Base-by-base conservation (phyloP, 2,113 vertebrate species). In the Pteropus alecto region DNA sequence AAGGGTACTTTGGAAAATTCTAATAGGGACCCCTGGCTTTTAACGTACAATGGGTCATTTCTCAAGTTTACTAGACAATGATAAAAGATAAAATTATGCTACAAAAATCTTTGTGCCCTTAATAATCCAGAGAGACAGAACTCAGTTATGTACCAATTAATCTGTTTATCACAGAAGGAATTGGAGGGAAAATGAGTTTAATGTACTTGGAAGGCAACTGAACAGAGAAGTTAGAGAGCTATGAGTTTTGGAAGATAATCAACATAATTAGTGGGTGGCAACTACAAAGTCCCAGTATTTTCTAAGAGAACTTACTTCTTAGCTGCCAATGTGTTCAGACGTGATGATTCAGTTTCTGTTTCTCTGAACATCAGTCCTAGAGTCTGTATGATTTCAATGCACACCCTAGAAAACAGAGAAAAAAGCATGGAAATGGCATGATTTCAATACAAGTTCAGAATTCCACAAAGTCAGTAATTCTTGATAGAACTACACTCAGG, bases 331-430 rank as follows among this genome's bases (percentile, higher is more conserved):
- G 98, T 98, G 91, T 60, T 96, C 54, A 98, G 85, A 46, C 98
- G 97, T 24, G 98, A 98, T 10, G 97, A 96, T 90, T 99, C 99
- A 0, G 98, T 98, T 96, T 99, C 99, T 2, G 97, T 99, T 97
- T 99, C 99, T 95, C 98, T 98, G 97, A 99, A 99, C 99, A 99
- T 99, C 96, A 99, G 22, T 67, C 98, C 98, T 35, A 99, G 96
- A 13, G 98, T 99, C 96, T 99, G 98, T 41, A 97, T 97, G 46
- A 99, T 98, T 95, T 98, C 91, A 48, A 98, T 98, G 58, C 99
- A 98, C 28, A 98, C 97, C 74, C 99, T 99, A 94, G 51, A 71
- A 96, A 90, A 96, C n/a, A 95, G 85, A 92, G 41, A 22, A 48
- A 78, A 87, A 46, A 85, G 21, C 60, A 81, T 2, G 2, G 11